A percentile compares a stretch with the other conserved stretches of the same genome.
These are phyloP conservation scores for Thripadectes ignobilis DNA, from an alignment of 2,797 vertebrate species.

Conservation along the genomic window DNA sequence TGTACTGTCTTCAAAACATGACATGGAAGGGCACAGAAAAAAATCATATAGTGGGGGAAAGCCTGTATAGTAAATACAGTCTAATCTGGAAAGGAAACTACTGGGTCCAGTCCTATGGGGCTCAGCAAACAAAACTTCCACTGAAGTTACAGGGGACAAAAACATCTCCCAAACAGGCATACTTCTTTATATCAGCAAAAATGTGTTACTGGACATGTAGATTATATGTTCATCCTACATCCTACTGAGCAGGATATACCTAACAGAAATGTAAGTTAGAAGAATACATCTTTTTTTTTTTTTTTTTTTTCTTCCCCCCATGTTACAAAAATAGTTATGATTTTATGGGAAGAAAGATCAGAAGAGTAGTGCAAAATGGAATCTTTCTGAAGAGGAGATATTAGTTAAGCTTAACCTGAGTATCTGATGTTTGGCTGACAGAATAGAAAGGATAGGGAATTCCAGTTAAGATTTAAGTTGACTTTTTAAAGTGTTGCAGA, in stretches of 20 bases:
- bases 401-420: not conserved
- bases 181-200: not conserved
- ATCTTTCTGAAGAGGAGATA: slow-evolving; percentile 19
- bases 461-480: slow-evolving; percentile 61
- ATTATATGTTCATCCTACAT: not conserved
- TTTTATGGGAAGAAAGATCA: not conserved
- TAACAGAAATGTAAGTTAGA: not conserved
- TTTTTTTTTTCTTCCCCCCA: not conserved
- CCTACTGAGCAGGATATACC: not conserved
- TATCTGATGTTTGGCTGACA: not conserved
- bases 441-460: slow-evolving; percentile 40
- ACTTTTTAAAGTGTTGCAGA: slow-evolving; percentile 66
- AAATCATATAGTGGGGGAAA: not conserved
- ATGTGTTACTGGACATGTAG: rapidly evolving
- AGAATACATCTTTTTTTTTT: not conserved
- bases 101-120: not conserved
- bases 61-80: not conserved
- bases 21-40: not conserved
- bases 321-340: not conserved
- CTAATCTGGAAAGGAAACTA: not conserved
- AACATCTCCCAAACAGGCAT: not conserved
- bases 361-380: not conserved
- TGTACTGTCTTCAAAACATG: not conserved
- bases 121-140: not conserved
- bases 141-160: not conserved